phyloP scores from a whole-genome alignment of 1,140 invertebrate species.

The Saccostrea cuccullata region DNA sequence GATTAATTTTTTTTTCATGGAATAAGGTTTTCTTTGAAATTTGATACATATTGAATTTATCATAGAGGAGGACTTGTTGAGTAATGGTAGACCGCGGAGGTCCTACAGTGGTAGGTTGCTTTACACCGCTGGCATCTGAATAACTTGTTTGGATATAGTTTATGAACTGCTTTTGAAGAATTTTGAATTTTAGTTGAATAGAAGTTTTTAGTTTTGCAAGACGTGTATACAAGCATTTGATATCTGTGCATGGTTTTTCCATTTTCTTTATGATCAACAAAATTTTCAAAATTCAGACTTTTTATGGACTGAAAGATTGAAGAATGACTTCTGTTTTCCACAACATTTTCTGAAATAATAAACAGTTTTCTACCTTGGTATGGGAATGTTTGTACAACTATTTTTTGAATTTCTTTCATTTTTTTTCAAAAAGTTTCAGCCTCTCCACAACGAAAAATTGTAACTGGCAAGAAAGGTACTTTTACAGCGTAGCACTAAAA shows the following conservation, averaged over 20 bases:
- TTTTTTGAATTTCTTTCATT: slow-evolving; percentile 41
- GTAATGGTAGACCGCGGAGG: background rate
- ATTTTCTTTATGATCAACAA: background rate
- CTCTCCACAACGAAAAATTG: slow-evolving; percentile 37
- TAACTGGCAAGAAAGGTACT: slow-evolving; percentile 43
- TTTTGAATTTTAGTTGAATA: background rate
- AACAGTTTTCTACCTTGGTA: background rate
- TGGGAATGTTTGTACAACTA: background rate
- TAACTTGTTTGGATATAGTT: background rate
- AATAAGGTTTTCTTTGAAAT: background rate
- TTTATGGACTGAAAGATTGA: background rate
- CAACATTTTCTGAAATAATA: background rate
- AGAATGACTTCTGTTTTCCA: background rate
- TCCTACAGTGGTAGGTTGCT: background rate
- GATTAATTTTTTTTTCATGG: background rate
- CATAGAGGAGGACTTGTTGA: slow-evolving; percentile 15
- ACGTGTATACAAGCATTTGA: background rate
- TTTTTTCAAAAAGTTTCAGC: slow-evolving; percentile 39
- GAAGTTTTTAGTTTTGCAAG: background rate
- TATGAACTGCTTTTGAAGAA: background rate
- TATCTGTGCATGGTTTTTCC: background rate
- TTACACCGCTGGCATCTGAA: background rate
- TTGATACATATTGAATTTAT: background rate
- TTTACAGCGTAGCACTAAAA: slow-evolving; percentile 28
- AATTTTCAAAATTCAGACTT: background rate